These are phyloP conservation scores for Sesia bembeciformis DNA, from an alignment of 2,888 invertebrate species.

Conservation along the genomic window DNA sequence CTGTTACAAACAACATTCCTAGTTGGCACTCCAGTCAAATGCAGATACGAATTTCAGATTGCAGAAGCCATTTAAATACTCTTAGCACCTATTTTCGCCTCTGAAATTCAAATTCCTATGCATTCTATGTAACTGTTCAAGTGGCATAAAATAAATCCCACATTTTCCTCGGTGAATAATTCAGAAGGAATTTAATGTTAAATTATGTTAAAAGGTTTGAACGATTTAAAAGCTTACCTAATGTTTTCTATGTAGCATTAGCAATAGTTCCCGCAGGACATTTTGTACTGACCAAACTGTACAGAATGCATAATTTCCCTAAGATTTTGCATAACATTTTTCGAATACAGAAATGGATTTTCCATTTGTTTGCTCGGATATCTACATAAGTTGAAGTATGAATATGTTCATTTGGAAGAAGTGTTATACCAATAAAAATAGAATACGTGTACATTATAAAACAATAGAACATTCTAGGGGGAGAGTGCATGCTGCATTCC, in stretches of 20 bases:
- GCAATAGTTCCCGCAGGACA: neutral
- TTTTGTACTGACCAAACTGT: neutral
- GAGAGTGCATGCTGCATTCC: too few relatives aligned
- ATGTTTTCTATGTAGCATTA: neutral
- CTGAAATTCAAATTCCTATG: neutral
- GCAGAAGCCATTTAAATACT: neutral
- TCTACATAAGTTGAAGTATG: too few relatives aligned
- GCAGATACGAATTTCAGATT: neutral
- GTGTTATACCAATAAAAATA: too few relatives aligned
- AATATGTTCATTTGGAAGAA: too few relatives aligned
- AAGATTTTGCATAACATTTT: too few relatives aligned
- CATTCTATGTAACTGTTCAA: neutral
- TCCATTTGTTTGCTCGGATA: too few relatives aligned
- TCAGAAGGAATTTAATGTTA: neutral
- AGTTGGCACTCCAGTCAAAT: neutral
- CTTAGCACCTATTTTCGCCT: neutral
- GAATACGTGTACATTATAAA: too few relatives aligned
- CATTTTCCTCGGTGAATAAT: neutral
- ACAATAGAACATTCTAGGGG: too few relatives aligned
- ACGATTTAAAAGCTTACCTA: neutral
- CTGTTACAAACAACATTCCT: too few relatives aligned
- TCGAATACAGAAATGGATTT: too few relatives aligned
- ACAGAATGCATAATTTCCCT: too few relatives aligned
- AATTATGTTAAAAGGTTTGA: neutral
- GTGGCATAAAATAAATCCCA: neutral